phyloP scores from a whole-genome alignment of 2,797 vertebrate species.

The Lacerta viridis region DNA sequence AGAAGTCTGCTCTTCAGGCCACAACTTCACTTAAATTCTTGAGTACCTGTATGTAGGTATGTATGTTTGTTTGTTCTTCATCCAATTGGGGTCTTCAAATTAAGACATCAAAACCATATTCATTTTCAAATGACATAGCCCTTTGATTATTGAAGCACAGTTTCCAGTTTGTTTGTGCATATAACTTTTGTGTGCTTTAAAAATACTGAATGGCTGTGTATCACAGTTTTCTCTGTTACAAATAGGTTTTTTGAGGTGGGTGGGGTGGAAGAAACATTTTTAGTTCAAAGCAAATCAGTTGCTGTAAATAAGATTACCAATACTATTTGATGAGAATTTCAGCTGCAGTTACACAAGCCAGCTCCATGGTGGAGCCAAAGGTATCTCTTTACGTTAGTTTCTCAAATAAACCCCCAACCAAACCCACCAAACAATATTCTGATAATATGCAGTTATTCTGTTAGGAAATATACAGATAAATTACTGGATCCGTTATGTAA shows the following conservation, averaged over 20 bases:
- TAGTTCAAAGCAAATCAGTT: not conserved
- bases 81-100: slow-evolving; percentile 32
- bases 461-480: slow-evolving; percentile 48
- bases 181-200: slow-evolving; percentile 16
- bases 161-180: slow-evolving; percentile 2
- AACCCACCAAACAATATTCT: slow-evolving; percentile 7
- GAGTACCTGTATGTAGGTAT: too few relatives aligned
- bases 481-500: slow-evolving; percentile 52
- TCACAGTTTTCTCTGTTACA: not conserved
- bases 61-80: not conserved
- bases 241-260: not conserved
- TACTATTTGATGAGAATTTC: slow-evolving; percentile 25
- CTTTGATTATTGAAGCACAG: slow-evolving; percentile 29
- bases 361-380: slow-evolving; percentile 84
- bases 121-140: slow-evolving; percentile 4
- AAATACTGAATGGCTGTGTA: not conserved
- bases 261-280: not conserved
- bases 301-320: slow-evolving; percentile 31
- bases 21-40: not conserved
- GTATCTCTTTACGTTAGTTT: slow-evolving; percentile 74
- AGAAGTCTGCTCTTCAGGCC: slow-evolving; percentile 9
- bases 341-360: slow-evolving; percentile 80
- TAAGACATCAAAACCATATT: slow-evolving; percentile 48
- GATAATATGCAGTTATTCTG: slow-evolving; percentile 13
- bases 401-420: slow-evolving; percentile 50